phyloP scores from a whole-genome alignment of 2,113 vertebrate species.

The Micronycteris hirsuta region DNA sequence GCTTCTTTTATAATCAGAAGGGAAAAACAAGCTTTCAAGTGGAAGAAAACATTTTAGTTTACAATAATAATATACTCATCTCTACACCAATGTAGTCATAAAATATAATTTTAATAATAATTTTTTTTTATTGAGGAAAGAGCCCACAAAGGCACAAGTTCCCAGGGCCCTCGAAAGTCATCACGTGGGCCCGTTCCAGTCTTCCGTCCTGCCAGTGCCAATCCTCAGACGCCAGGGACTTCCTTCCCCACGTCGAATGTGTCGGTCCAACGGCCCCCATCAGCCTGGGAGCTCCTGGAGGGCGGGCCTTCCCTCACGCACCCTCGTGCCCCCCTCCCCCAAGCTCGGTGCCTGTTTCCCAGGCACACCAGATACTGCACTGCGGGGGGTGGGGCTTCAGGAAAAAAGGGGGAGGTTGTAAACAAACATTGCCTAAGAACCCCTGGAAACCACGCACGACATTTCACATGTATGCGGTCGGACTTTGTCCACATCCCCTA shows the following conservation, averaged over 20 bases:
- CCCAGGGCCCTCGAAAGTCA: background rate
- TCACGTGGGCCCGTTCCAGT: background rate
- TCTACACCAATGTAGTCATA: background rate
- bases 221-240: background rate
- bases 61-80: background rate
- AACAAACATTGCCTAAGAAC: background rate
- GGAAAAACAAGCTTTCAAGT: background rate
- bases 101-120: background rate
- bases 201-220: background rate
- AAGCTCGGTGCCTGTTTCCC: background rate
- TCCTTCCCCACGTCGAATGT: background rate
- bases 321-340: background rate
- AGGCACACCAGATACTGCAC: background rate
- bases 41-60: background rate
- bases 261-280: background rate
- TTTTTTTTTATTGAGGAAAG: background rate
- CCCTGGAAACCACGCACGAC: background rate
- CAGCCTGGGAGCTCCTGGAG: background rate
- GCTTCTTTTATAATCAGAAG: constrained; percentile 27
- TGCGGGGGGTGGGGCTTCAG: background rate
- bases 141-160: background rate
- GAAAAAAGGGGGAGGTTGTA: background rate
- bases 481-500: background rate
- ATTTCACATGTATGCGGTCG: background rate
- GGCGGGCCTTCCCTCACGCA: background rate